Evolutionary conservation across 2,113 vertebrate genomes (phyloP).

Genomic region (Synchiropus splendidus): DNA sequence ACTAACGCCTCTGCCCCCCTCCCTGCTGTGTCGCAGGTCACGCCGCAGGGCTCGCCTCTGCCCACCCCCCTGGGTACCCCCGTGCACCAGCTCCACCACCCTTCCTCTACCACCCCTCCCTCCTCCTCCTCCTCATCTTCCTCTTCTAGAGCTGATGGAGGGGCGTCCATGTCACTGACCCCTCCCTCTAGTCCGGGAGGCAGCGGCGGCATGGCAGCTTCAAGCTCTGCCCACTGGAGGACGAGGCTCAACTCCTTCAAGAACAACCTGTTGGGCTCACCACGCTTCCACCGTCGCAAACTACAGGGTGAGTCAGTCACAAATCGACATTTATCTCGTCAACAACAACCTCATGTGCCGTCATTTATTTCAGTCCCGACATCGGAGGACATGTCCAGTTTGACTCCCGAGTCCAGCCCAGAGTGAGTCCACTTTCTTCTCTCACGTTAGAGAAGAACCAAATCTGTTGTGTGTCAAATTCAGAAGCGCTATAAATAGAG

Average conservation of each 20-base stretch:
- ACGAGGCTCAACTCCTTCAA: conserved; percentile 87
- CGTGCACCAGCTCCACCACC: conserved; percentile 71
- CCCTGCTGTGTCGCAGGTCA: conserved; percentile 75
- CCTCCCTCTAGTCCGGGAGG: conserved; percentile 80
- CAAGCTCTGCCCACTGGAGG: conserved; percentile 76
- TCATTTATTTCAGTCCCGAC: conserved; percentile 70
- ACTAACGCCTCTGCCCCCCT: conserved; percentile 63
- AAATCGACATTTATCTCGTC: too few relatives aligned
- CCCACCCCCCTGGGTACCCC: conserved; percentile 76
- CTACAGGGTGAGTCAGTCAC: conserved; percentile 83
- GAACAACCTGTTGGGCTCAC: conserved; percentile 87
- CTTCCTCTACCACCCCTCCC: conserved; percentile 68
- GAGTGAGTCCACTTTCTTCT: conserved; percentile 68
- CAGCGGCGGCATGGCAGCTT: conserved; percentile 69
- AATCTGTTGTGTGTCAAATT: too few relatives aligned
- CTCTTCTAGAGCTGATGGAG: conserved; percentile 67
- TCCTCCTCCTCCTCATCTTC: conserved; percentile 68
- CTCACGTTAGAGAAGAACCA: too few relatives aligned
- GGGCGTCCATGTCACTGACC: conserved; percentile 66
- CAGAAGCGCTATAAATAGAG: too few relatives aligned
- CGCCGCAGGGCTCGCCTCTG: conserved; percentile 76
- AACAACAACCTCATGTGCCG: too few relatives aligned
- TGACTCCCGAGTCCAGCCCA: conserved; percentile 87
- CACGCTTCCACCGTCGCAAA: conserved; percentile 87
- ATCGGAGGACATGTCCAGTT: conserved; percentile 88